These are phyloP conservation scores for Cylindroiulus punctatus DNA, from an alignment of 2,888 invertebrate genomes.

Conservation along the genomic window DNA sequence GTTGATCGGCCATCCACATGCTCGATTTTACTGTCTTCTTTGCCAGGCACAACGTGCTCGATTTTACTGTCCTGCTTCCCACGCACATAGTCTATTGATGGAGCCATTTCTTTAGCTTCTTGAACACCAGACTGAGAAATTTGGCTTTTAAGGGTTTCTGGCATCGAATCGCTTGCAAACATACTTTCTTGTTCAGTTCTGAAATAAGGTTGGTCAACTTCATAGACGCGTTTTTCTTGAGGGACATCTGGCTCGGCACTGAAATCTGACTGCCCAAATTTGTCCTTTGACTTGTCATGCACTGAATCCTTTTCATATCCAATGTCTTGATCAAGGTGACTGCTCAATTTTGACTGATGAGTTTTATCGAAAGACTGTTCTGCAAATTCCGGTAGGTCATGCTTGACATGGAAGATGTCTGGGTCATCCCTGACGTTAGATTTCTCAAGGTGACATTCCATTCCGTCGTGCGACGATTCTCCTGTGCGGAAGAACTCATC, in stretches of 20 bases:
- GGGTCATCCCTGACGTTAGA: background rate
- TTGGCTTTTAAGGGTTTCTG: background rate
- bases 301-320: background rate
- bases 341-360: background rate
- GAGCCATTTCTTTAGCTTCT: background rate
- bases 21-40: no score
- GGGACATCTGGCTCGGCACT: no score
- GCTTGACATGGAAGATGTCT: background rate
- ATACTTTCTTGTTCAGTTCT: background rate
- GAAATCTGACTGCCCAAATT: no score
- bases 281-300: background rate
- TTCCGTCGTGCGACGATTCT: background rate
- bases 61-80: background rate
- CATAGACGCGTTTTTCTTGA: no score
- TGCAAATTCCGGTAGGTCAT: background rate
- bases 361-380: background rate
- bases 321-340: background rate
- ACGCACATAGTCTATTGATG: background rate
- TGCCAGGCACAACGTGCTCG: background rate
- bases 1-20: no score
- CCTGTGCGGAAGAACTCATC: background rate
- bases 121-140: background rate
- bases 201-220: no score
- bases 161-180: background rate
- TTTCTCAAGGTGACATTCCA: background rate